Base-by-base conservation (phyloP, 2,113 vertebrate species). In the Platichthys flesus region DNA sequence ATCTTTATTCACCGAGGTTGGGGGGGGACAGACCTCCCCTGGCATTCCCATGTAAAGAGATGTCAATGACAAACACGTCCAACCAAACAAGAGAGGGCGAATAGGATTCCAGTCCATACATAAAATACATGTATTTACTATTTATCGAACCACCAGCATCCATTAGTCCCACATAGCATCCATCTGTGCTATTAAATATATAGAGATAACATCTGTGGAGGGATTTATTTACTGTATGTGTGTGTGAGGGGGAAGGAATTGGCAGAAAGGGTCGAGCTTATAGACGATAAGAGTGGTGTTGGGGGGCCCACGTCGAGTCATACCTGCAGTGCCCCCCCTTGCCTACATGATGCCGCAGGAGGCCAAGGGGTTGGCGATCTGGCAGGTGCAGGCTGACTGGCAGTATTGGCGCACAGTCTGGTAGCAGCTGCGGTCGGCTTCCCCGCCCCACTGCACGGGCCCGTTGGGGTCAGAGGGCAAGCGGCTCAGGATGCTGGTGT, bases 361-460 rank as follows among this genome's bases (percentile, higher is more conserved):
- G 10, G 97, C 96, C 79, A 99, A 94, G 0, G 98, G 98, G 93
- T 98, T 99, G 85, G 97, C 94, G 81, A 97, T 94, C 68, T 97
- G 98, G 93, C 98, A 99, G 89, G 96, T 97, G 91, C 98, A 99
- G 71, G 97, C 98, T 0, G 98, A 98, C 87, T 98, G 97, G 60
- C 98, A 99, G 95, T 99, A 99, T 89, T 98, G 97, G 90, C 97
- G 97, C 85, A 99, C 98, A 94, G 97, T 99, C 95, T 99, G 98
- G 93, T 99, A 99, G 95, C 98, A 99, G 94, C 97, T 98, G 93
- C 97, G 97, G 94, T 99, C 98, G 0, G 96, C 94, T 18, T 99
- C 98, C 0, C 96, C 95, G 24, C 96, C 97, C 98, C 98, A 99
- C 93, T 97, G 97, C 28, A 97, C 96, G 0, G 96, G 91, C 26